phyloP scores from a whole-genome alignment of 2,113 vertebrate species.

The Rhipidura dahli region DNA sequence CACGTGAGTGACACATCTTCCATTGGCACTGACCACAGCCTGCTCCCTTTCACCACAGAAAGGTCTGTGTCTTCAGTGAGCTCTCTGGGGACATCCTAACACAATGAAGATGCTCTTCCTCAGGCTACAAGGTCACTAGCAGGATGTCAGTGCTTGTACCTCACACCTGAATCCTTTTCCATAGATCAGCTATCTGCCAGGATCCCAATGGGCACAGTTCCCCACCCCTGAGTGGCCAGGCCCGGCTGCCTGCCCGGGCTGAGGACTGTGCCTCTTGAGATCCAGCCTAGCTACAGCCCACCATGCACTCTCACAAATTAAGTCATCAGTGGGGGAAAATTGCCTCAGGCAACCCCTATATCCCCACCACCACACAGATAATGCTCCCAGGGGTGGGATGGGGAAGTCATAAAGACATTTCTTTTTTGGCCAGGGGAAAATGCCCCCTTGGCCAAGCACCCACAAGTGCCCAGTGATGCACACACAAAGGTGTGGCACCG shows the following conservation, averaged over 20 bases:
- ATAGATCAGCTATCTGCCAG: neutral
- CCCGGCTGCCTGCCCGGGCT: accelerated
- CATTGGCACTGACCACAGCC: neutral
- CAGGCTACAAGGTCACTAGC: neutral
- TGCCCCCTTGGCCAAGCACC: neutral
- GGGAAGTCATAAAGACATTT: neutral
- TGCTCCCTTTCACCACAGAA: neutral
- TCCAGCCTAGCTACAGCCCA: neutral
- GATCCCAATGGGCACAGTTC: neutral
- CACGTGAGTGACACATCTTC: neutral
- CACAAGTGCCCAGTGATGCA: neutral
- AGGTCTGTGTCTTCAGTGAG: neutral
- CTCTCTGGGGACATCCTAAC: neutral
- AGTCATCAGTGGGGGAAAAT: neutral
- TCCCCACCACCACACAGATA: neutral
- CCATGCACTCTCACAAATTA: accelerated
- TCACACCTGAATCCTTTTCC: neutral
- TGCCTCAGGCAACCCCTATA: neutral
- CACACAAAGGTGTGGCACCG: accelerated
- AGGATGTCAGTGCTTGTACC: neutral
- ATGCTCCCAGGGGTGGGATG: neutral
- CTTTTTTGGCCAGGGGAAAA: neutral
- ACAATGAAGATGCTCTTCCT: neutral
- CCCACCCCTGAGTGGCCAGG: accelerated
- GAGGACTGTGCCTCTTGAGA: neutral